Evolutionary conservation across 2,113 vertebrate species (phyloP), one percentile per base, ranked within the genome.

Genomic region (Stomatorhinus ivindoensis): DNA sequence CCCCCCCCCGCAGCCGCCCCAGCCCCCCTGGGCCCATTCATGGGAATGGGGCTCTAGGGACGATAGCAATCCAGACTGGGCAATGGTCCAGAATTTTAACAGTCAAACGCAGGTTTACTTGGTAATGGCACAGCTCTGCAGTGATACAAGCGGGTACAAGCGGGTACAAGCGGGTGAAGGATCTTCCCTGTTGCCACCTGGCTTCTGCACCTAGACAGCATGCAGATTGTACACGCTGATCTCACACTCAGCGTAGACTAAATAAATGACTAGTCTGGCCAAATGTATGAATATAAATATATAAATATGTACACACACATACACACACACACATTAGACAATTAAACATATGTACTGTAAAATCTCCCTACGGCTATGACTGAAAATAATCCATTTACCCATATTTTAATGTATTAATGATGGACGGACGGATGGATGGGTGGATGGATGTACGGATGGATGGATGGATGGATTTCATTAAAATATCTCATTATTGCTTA

Each of bases 161-260:
- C 46, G 73, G 89, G 88, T 27, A 39, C 90, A 90, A 83, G 90
- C 87, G 89, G 85, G 58, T 87, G 46, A 50, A 89, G 86, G n/a
- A 31, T 47, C 55, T 90, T 69, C 61, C 61, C 27, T 69, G 61
- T 69, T 2, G 7, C n/a, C 3, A 11, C 61, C 61, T 69, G 61
- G n/a, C 61, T 69, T 31, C 61, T 11, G n/a, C 3, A 31, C n/a
- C 61, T 69, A 69, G n/a, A 69, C n/a, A 69, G 61, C n/a, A 69
- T 69, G 58, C 24, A 27, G n/a, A 65, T 65, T 1, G 0, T 10
- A 65, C 58, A 65, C 27, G 58, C 58, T 27, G n/a, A 65, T 65
- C n/a, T 65, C 58, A 61, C 58, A 27, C 58, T 65, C 58, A 65
- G 24, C n/a, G 58, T 61, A n/a, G 58, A 27, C 24, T 61, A 61